Evolutionary conservation across 2,113 vertebrate genomes (phyloP), one percentile per base, ranked within the genome.

Genomic region (Strigops habroptila): DNA sequence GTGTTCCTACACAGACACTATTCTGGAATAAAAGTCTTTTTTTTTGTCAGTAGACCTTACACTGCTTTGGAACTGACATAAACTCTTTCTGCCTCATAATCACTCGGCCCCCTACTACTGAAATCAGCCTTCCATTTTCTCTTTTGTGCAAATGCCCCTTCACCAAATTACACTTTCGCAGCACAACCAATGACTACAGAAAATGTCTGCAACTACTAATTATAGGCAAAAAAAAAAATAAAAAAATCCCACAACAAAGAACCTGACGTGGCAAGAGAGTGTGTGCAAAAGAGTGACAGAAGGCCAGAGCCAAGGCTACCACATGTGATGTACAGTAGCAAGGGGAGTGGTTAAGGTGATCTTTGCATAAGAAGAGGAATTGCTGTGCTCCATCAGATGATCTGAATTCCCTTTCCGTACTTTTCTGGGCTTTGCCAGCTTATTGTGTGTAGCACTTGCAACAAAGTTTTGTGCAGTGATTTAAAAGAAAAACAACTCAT

Each of bases 111-210:
- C 93, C 90, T 91, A 73, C 86, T 78, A 94, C 80, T 91, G 88
- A 97, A 95, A 95, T 90, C 90, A 94, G 88, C 80, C 74, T 96
- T 91, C 83, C 88, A 95, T 92, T 93, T 96, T 88, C 86, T 93
- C 76, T 73, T 96, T 89, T 96, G 93, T 96, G 90, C 69, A 96
- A 96, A 96, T 95, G 91, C 74, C 86, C 90, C 88, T 94, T 93
- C 86, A 96, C 77, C 95, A 94, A 96, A 94, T 94, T 84, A 87
- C 83, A 90, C 83, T 93, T 93, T 65, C 4, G 7, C 48, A 95
- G 77, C 69, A 90, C 69, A 96, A 94, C 65, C 86, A 94, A 84
- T 71, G 62, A 84, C 76, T 92, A 82, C 35, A 73, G 69, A 94
- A 96, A 92, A 91, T n/a, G 62, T 44, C 82, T 71, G 70, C 62